phyloP scores from a whole-genome alignment of 2,113 vertebrate species.

The Typhlomys cinereus region DNA sequence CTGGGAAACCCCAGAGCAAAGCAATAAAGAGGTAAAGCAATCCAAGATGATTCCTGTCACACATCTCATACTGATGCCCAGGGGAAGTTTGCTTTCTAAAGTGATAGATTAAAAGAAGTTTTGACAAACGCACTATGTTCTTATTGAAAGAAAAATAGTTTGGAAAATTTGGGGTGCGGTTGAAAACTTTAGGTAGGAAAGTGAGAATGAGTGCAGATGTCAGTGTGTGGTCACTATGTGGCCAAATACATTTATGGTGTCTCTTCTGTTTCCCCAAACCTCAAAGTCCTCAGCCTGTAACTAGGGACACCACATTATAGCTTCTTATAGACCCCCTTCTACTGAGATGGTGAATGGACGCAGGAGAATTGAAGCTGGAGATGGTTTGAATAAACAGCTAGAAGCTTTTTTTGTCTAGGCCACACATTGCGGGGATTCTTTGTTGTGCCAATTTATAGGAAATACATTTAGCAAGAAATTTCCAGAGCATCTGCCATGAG shows the following conservation, averaged over 20 bases:
- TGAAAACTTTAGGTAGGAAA: neutral
- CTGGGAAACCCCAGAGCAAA: no score
- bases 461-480: neutral
- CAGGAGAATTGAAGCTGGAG: neutral
- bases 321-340: neutral
- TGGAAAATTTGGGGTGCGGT: neutral
- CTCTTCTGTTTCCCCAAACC: neutral
- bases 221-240: neutral
- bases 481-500: neutral
- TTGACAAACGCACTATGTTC: neutral
- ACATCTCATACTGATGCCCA: neutral
- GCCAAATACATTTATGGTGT: neutral
- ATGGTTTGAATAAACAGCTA: neutral
- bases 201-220: neutral
- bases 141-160: neutral
- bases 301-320: neutral
- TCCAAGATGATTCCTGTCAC: no score
- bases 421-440: neutral
- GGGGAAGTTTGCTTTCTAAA: conserved; percentile 3
- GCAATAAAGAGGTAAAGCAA: no score
- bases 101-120: neutral
- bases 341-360: neutral
- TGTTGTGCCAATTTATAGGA: neutral
- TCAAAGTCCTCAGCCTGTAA: neutral
- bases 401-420: neutral